Percentiles rank a stretch among this genome's conserved stretches.
Evolutionary conservation across 2,888 invertebrate species (phyloP).

Genomic region (Sinopyrophorus schimmeli): DNA sequence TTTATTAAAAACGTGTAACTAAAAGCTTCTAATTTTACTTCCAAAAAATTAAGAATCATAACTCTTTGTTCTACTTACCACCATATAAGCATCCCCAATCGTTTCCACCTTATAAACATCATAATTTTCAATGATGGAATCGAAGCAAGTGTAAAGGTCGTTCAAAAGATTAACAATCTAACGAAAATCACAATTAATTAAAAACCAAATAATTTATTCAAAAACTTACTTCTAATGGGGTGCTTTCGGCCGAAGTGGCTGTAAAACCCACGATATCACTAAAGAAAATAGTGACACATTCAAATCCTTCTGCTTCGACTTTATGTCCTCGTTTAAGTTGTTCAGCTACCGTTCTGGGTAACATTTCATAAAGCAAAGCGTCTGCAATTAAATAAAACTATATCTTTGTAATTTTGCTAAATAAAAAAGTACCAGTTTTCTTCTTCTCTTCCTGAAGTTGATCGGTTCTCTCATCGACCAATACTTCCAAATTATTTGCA

Average conservation of each 20-base stretch:
- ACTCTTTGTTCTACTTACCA: no score
- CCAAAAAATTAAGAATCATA: no score
- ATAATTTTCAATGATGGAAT: slow-evolving; percentile 89
- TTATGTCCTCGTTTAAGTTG: slow-evolving; percentile 87
- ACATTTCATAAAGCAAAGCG: slow-evolving; percentile 83
- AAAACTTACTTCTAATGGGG: slow-evolving; percentile 72
- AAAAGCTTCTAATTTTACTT: no score
- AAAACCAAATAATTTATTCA: neutral
- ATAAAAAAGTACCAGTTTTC: slow-evolving; percentile 92
- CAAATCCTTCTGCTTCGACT: slow-evolving; percentile 89
- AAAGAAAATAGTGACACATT: slow-evolving; percentile 91
- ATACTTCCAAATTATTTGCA: slow-evolving; percentile 89
- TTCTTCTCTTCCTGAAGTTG: slow-evolving; percentile 94
- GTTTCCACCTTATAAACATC: slow-evolving; percentile 95
- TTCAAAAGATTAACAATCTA: slow-evolving; percentile 93
- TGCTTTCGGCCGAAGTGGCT: slow-evolving; percentile 88
- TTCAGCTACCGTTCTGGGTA: slow-evolving; percentile 89
- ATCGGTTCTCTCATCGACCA: slow-evolving; percentile 92
- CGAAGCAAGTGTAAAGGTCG: slow-evolving; percentile 92
- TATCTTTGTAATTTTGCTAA: no score
- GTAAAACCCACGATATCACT: slow-evolving; percentile 95
- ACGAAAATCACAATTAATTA: slow-evolving; percentile 33
- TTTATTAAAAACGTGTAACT: no score
- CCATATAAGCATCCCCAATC: slow-evolving; percentile 92
- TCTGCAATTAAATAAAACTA: slow-evolving; percentile 58